These are phyloP conservation scores for Gambusia yucatana DNA, from an alignment of 2,797 vertebrate species.

Conservation along the genomic window DNA sequence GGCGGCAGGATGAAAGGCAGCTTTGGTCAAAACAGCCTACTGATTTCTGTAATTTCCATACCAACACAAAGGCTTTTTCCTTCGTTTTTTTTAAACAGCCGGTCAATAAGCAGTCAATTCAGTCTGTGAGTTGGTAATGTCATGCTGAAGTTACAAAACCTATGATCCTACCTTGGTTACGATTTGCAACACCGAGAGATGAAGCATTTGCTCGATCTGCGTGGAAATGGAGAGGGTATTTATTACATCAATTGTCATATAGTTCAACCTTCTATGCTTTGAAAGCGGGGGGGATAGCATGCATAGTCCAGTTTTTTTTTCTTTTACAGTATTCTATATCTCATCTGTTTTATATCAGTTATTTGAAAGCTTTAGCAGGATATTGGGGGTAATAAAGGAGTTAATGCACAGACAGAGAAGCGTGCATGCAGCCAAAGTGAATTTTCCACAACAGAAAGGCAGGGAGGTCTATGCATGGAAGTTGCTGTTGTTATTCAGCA, in stretches of 20 bases:
- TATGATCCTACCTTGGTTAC: slow-evolving; percentile 95
- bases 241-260: slow-evolving; percentile 75
- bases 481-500: slow-evolving; percentile 45
- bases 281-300: slow-evolving; percentile 66
- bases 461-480: slow-evolving; percentile 43
- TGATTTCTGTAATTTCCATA: slow-evolving; percentile 35
- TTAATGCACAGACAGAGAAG: slow-evolving; percentile 23
- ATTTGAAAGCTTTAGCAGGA: slow-evolving; percentile 7
- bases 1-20: slow-evolving; percentile 55
- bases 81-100: slow-evolving; percentile 7
- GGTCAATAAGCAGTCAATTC: slow-evolving; percentile 52
- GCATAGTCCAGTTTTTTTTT: slow-evolving; percentile 46
- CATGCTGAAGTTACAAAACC: slow-evolving; percentile 76
- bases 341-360: slow-evolving; percentile 19
- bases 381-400: slow-evolving; percentile 27
- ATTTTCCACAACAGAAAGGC: slow-evolving; percentile 54
- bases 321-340: slow-evolving; percentile 14
- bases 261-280: slow-evolving; percentile 52
- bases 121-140: slow-evolving; percentile 37
- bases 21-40: slow-evolving; percentile 40
- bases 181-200: slow-evolving; percentile 97
- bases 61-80: slow-evolving; percentile 6
- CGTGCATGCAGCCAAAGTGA: slow-evolving; percentile 62
- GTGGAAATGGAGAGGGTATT: slow-evolving; percentile 88
- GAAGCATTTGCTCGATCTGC: slow-evolving; percentile 97